A percentile compares a stretch with the other conserved stretches of the same genome.
These are phyloP conservation scores for Nemoura dubitans DNA, from an alignment of 2,888 invertebrate genomes.

Conservation along the genomic window DNA sequence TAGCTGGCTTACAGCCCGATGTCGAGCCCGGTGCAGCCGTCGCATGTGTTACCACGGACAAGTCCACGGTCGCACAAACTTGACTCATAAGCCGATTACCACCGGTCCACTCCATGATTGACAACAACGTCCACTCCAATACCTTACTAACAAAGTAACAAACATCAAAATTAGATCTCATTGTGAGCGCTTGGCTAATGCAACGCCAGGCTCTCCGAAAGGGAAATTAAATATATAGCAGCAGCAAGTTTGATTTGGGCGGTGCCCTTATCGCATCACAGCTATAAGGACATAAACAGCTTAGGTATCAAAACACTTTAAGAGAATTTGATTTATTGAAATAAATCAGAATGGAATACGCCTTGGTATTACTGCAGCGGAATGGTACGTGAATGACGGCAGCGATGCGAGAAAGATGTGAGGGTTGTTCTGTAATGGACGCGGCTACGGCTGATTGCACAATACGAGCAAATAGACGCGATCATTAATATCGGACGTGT, in stretches of 20 bases:
- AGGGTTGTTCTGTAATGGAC: background rate
- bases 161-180: constrained; percentile 14
- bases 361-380: background rate
- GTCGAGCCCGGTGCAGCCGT: background rate
- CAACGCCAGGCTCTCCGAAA: background rate
- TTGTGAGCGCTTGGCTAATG: background rate
- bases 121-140: constrained; percentile 14
- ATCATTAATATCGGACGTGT: background rate
- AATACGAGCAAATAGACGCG: background rate
- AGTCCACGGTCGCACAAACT: background rate
- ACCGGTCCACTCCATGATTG: constrained; percentile 1
- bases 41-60: background rate
- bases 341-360: constrained; percentile 7
- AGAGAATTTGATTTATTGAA: constrained; percentile 5
- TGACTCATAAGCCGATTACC: constrained; percentile 16
- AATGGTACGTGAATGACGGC: background rate
- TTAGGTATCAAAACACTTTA: constrained; percentile 18
- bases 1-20: background rate
- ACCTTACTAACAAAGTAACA: background rate
- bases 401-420: background rate
- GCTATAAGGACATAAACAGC: constrained; percentile 16
- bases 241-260: constrained; percentile 18
- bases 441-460: background rate
- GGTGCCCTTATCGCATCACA: constrained; percentile 15
- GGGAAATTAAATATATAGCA: background rate